Percentiles rank a stretch among this genome's conserved stretches.
These are phyloP conservation scores for Microtus montanus DNA, from an alignment of 2,113 vertebrate genomes.

Conservation along the genomic window DNA sequence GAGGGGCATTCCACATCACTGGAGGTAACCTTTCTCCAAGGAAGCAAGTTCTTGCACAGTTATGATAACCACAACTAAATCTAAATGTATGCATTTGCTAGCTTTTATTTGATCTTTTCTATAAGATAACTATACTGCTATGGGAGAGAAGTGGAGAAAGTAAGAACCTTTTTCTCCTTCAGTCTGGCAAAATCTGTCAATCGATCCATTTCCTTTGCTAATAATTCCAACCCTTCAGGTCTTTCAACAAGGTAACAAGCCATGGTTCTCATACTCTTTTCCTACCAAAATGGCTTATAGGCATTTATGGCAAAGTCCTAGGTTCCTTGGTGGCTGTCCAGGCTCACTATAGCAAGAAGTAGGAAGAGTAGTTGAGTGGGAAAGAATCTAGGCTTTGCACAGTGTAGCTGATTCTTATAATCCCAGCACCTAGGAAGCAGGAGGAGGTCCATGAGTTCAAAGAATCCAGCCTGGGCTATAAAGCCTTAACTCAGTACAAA, in stretches of 20 bases:
- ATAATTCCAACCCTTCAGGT: not conserved
- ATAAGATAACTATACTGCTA: not conserved
- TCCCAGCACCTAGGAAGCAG: not conserved
- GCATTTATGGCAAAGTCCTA: not conserved
- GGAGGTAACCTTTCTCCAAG: not conserved
- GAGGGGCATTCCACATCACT: too few species aligned
- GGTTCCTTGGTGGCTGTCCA: not conserved
- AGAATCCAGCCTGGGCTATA: not conserved
- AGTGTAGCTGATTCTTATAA: not conserved
- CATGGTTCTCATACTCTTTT: not conserved
- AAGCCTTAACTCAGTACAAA: not conserved
- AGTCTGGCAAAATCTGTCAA: not conserved
- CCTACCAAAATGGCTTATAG: not conserved
- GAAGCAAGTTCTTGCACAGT: not conserved
- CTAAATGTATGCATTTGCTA: not conserved
- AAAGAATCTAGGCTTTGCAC: not conserved
- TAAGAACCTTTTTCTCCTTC: not conserved
- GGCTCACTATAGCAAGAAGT: not conserved
- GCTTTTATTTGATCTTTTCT: not conserved
- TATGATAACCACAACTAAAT: not conserved
- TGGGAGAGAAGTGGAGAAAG: not conserved
- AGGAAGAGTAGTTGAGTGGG: not conserved
- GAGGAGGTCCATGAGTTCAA: not conserved
- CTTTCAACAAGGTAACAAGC: not conserved
- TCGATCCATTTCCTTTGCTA: not conserved